Base-by-base conservation (phyloP, 2,888 invertebrate genomes). In the Pterostichus madidus region DNA sequence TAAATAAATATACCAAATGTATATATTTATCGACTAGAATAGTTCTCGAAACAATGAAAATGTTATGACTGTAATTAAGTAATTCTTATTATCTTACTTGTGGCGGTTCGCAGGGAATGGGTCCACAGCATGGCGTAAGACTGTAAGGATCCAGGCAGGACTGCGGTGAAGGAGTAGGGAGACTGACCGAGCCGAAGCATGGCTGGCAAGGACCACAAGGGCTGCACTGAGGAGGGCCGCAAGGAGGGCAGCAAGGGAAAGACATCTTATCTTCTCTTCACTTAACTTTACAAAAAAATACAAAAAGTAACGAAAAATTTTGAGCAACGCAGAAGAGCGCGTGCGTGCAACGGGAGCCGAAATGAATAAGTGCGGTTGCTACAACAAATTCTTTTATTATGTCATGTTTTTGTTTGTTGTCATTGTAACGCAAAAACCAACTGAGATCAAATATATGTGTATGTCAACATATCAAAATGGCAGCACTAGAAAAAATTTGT, bases 101-200 rank as follows among this genome's bases (percentile, higher is more conserved):
- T 61, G 83, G 83, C 0, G 83, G 83, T 68, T 83, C 83, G 64
- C 76, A 83, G 3, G 83, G 77, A 15, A 76, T 35, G 0, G 64
- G 64, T 31, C 61, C 59, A 39, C 77, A 77, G 59, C 75, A 89
- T 52, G 91, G 91, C 80, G 91, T 90, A 81, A 46, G 13, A 15
- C 44, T 32, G 17, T 35, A 39, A 11, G 81, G 81, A 32, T 81
- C 81, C 8, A 92, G 86, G 84, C 91, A 92, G 0, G 92, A 92
- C 6, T 73, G 59, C 15, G 61, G 61, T 0, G 11, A 13, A 10
- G 73, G 81, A 13, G 59, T 17, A 87, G 90, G n/a, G 88, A 92
- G 85, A 89, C 91, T 84, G 88, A 92, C 86, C 89, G 91, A 64
- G 88, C 91, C 86, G 86, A 86, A 87, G 10, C 81, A 81, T 83